Evolutionary conservation across 1,140 invertebrate genomes (phyloP).

Genomic region (Drosophila kikkawai): DNA sequence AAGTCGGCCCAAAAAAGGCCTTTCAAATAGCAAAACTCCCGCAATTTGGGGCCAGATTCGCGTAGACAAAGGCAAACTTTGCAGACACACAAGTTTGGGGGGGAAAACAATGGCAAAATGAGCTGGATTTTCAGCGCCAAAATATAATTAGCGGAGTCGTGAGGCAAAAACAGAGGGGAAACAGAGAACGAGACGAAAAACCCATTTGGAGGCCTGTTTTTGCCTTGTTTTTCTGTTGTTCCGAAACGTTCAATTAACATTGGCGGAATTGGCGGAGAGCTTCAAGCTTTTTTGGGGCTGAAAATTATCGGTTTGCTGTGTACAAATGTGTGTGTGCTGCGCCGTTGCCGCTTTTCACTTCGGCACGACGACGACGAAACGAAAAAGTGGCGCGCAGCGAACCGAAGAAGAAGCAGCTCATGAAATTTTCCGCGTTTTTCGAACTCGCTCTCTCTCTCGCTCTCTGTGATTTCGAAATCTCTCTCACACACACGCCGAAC

Average conservation of each 20-base stretch:
- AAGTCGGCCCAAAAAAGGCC: conserved; percentile 18
- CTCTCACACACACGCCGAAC: conserved; percentile 31
- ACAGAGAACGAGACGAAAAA: conserved; percentile 35
- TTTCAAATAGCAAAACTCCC: conserved; percentile 36
- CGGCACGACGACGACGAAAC: conserved; percentile 54
- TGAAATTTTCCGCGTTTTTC: conserved; percentile 81
- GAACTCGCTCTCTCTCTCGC: conserved; percentile 45
- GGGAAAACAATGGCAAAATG: conserved; percentile 67
- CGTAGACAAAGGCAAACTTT: conserved; percentile 43
- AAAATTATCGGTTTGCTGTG: conserved; percentile 36
- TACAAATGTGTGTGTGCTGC: conserved; percentile 11
- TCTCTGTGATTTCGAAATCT: conserved; percentile 25
- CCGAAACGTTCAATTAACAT: conserved; percentile 77
- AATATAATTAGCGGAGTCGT: conserved; percentile 71
- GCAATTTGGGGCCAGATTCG: conserved; percentile 34
- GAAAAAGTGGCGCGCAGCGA: conserved; percentile 58
- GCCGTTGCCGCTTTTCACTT: conserved; percentile 66
- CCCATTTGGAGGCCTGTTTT: conserved; percentile 64
- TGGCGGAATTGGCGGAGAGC: conserved; percentile 45
- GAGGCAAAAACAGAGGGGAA: conserved; percentile 40
- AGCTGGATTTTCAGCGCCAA: conserved; percentile 42
- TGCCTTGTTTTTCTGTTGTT: conserved; percentile 49
- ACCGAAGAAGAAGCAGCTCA: conserved; percentile 51
- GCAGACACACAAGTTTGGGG: conserved; percentile 36
- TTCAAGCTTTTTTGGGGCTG: conserved; percentile 38